phyloP scores from a whole-genome alignment of 2,113 vertebrate genomes.

The Paedocypris sp. region DNA sequence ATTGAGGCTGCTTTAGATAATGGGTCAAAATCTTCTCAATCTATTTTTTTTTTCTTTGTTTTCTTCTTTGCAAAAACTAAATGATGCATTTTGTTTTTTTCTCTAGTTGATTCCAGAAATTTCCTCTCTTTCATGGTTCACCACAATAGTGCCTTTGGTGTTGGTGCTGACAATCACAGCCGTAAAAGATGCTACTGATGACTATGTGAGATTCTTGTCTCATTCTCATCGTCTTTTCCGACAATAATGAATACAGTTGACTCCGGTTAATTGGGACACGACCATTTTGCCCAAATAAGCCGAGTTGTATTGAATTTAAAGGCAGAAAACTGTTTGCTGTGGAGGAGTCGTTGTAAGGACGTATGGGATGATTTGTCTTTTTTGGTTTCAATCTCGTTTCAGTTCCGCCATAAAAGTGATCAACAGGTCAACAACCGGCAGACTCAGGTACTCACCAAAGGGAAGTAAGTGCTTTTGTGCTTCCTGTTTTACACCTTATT shows the following conservation, averaged over 20 bases:
- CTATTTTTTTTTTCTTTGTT: no score
- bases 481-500: neutral
- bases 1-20: no score
- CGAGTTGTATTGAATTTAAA: no score
- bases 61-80: no score
- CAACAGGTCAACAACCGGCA: constrained; percentile 59
- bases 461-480: constrained; percentile 50
- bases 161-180: constrained; percentile 65
- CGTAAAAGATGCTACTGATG: constrained; percentile 68
- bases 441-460: constrained; percentile 53
- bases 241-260: neutral
- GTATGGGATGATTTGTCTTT: neutral
- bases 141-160: constrained; percentile 66
- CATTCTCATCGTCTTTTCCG: neutral
- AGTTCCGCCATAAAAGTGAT: constrained; percentile 62
- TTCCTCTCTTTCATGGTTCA: constrained; percentile 69
- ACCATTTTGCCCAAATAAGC: neutral
- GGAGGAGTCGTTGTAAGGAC: no score
- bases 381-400: constrained; percentile 35
- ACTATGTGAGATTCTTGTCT: constrained; percentile 53
- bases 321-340: no score
- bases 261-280: no score
- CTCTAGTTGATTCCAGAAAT: constrained; percentile 63
- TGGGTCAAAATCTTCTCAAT: no score
- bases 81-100: neutral